Base-by-base conservation (phyloP, 2,113 vertebrate genomes). In the Plectropomus leopardus region DNA sequence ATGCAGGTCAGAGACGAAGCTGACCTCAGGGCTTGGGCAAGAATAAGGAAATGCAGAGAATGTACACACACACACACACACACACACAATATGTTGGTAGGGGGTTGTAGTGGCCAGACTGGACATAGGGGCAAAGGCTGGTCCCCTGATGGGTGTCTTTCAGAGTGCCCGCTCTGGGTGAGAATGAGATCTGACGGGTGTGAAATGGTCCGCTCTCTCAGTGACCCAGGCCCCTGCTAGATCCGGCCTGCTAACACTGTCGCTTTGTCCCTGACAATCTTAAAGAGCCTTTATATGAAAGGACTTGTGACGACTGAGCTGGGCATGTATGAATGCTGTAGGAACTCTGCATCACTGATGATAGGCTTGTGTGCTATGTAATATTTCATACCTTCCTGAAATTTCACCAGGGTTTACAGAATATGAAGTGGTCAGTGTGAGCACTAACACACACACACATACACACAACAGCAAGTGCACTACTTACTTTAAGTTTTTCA, bases 61-160 rank as follows among this genome's bases (percentile, higher is more conserved):
- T 76, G 59, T 45, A 34, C 21, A 28, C 26, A 24, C 42, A 50
- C 30, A 26, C 14, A 40, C 58, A 79, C 42, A 67, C 48, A 55
- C 40, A 50, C 30, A 47, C 4, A 69, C 32, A 61, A 51, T 48
- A 36, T 60, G 44, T 24, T 42, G 26, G 76, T 30, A 44, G 75
- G 77, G 69, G 77, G 76, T 69, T 80, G 71, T 72, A 61, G 71
- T 77, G 75, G 61, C 60, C 71, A 86, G 80, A 88, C 84, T 70
- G 72, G 76, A 72, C 23, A 57, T 3, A 72, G 79, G 85, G 86
- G 79, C 82, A 72, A 69, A 78, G 78, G 72, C 84, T 83, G 90
- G 74, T 89, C 88, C 88, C 89, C 91, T 73, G 90, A 90, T 89
- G 87, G 72, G 88, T 42, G 88, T 78, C 82, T 86, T 91, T 93